A percentile compares a stretch with the other conserved stretches of the same genome.
These are phyloP conservation scores for Drosophila merina DNA, from an alignment of 2,888 invertebrate species.

Conservation along the genomic window DNA sequence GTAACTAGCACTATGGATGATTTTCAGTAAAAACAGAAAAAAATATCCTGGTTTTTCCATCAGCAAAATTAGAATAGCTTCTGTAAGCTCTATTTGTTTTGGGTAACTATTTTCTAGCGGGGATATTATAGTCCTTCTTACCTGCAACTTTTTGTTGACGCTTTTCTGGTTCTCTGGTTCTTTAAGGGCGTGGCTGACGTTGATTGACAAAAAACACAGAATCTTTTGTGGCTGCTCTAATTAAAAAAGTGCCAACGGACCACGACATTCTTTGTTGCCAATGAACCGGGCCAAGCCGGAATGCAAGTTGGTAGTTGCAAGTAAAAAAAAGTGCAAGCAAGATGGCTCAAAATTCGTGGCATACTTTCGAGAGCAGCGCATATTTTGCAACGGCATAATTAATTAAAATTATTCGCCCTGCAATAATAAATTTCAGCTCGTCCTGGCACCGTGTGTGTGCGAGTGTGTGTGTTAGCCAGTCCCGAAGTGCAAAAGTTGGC, in stretches of 20 bases:
- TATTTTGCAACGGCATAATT: conserved; percentile 73
- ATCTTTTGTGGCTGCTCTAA: conserved; percentile 78
- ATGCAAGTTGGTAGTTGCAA: background rate
- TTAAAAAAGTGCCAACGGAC: conserved; percentile 58
- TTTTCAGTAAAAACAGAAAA: background rate
- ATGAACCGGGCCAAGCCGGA: conserved; percentile 51
- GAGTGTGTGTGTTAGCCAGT: conserved; percentile 42
- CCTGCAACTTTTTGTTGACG: background rate
- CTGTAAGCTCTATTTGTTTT: background rate
- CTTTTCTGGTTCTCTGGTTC: background rate
- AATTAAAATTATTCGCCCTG: conserved; percentile 75
- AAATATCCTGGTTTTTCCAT: background rate
- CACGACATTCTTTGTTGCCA: conserved; percentile 50
- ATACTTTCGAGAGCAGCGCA: conserved; percentile 69
- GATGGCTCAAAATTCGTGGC: conserved; percentile 61
- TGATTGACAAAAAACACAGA: conserved; percentile 44
- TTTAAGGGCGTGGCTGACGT: conserved; percentile 6
- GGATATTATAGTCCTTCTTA: background rate
- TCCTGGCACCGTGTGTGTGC: background rate
- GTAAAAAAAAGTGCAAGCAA: conserved; percentile 14
- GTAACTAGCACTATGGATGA: background rate
- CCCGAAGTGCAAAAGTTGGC: conserved; percentile 69
- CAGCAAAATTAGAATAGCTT: background rate
- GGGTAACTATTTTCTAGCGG: background rate
- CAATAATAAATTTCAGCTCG: conserved; percentile 65